Evolutionary conservation across 2,113 vertebrate genomes (phyloP), one percentile per base, ranked within the genome.

Genomic region (Vulpes lagopus): DNA sequence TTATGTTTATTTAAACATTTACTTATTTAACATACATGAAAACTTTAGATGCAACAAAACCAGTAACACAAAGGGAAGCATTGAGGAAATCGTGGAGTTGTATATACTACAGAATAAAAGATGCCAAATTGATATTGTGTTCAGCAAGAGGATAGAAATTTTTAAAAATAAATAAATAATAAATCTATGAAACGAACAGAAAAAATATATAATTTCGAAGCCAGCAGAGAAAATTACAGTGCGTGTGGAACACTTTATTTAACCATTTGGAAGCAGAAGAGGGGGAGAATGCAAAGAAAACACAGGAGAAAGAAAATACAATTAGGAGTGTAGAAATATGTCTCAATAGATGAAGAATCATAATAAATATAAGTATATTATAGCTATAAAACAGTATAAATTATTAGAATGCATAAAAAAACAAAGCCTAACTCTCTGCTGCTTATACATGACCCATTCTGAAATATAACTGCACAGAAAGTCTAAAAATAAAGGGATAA

Each of bases 401-500:
- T 79, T 57, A 89, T 89, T 32, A 89, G 59, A 95, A 86, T 82
- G 25, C 10, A 82, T 81, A 8, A 62, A 94, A 94, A 81, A 87
- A 57, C 55, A 62, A 22, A 84, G 16, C 83, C 16, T 62, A 94
- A 76, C 43, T 67, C 15, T 74, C 32, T 69, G 59, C 19, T 93
- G 43, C 35, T 55, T 86, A 22, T 55, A 88, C 3, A 15, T 35
- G 32, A 67, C 51, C 83, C 35, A 80, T 32, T 32, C 53, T 80
- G 73, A 96, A 92, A 38, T 38, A 93, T 53, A 96, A 91, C 38
- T 55, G 6, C 27, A 82, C 80, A 84, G n/a, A 85, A 89, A 81
- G n/a, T 60, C 51, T 95, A 80, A 93, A 95, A 90, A 79, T 88
- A 96, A 96, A 93, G 2, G 4, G 20, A 64, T 23, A 92, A 86